Evolutionary conservation across 1,140 invertebrate genomes (phyloP), one percentile per base, ranked within the genome.

Genomic region (Cheumatopsyche charites): DNA sequence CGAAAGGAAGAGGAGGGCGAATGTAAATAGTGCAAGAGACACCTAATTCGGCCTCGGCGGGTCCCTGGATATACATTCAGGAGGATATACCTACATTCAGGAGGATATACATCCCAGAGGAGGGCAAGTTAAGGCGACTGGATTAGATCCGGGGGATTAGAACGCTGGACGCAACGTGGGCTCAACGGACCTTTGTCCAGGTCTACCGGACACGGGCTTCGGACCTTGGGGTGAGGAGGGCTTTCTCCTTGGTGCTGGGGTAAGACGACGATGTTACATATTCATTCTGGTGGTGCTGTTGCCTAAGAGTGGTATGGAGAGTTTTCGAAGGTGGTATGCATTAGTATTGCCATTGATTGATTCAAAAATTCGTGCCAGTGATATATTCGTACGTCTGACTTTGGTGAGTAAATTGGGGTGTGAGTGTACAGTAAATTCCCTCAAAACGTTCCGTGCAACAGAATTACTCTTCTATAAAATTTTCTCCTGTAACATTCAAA

Each of bases 61-160:
- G 66, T 41, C 49, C 21, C 25, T 17, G 9, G 67, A 36, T 19
- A 45, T 58, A 58, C 49, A 63, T 63, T 45, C 55, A 62, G 25
- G 49, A 62, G 62, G 70, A 67, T 70, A 42, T 52, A 52, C 49
- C 15, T n/a, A 19, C 12, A 42, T 12, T 23, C 41, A 17, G 43
- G 41, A 47, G 68, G 61, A 47, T 70, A 45, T 58, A 58, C 49
- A 63, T 63, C 62, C 55, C 70, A 43, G 49, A 62, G 62, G 70
- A 67, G 63, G 70, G 70, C 70, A 72, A 72, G 70, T 72, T 72
- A 72, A 72, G 70, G 63, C 63, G 62, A 72, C 47, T 72, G 70
- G 70, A 72, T 72, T 72, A 72, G 63, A 26, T 23, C n/a, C 45
- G 29, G 49, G 29, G 70, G 70, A 72, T 72, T 72, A 72, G 62